Conservation (phyloP, 1,140 invertebrate species). For the Sinella curviseta region DNA sequence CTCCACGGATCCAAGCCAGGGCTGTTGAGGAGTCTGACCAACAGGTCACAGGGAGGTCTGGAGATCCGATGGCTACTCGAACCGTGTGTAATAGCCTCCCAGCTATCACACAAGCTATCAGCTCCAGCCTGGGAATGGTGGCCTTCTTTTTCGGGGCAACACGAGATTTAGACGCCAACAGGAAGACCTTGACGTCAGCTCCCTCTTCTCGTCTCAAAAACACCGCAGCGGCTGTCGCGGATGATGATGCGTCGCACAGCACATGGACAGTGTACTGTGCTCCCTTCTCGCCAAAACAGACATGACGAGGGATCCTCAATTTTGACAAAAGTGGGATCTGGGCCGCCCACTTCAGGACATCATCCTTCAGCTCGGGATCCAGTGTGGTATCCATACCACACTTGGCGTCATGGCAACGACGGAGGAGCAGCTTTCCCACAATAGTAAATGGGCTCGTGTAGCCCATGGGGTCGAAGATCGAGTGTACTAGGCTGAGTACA, state of each 20-base stretch:
- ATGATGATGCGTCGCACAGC: not conserved
- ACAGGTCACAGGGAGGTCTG: not conserved
- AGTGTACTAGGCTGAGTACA: not conserved
- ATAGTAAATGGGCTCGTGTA: not conserved
- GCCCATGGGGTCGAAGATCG: not conserved
- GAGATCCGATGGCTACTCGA: not conserved
- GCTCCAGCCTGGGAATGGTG: slow-evolving; percentile 54
- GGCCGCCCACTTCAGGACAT: not conserved
- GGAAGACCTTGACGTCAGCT: slow-evolving; percentile 9
- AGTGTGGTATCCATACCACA: not conserved
- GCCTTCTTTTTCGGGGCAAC: slow-evolving; percentile 50
- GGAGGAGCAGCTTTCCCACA: not conserved
- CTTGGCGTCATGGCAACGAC: not conserved
- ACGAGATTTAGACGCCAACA: slow-evolving; percentile 50
- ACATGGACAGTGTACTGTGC: not conserved
- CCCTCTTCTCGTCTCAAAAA: not conserved
- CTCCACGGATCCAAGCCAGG: slow-evolving; percentile 49
- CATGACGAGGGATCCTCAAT: not conserved
- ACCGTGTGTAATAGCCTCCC: slow-evolving; percentile 45
- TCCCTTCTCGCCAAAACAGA: not conserved
- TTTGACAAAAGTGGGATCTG: not conserved
- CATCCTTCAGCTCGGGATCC: not conserved
- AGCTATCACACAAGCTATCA: slow-evolving; percentile 53
- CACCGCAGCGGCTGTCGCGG: not conserved
- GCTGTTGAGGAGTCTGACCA: slow-evolving; percentile 51